These are phyloP conservation scores for Hirudo medicinalis DNA, from an alignment of 1,140 invertebrate species.

Conservation along the genomic window DNA sequence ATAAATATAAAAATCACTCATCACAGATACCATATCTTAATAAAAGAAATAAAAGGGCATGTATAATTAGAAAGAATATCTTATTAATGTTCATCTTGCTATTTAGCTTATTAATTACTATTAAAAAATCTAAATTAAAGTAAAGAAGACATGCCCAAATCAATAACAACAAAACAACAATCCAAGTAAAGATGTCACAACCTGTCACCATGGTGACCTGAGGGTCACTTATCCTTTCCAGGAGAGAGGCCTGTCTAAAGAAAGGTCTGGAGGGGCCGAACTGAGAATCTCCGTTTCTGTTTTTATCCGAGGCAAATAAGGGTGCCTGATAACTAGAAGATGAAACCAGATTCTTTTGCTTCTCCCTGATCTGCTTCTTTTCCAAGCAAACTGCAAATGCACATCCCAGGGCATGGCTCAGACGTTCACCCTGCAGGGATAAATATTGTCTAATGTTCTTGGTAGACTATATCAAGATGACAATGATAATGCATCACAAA, in stretches of 20 bases:
- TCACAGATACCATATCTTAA: no score
- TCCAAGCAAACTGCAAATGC: constrained; percentile 96
- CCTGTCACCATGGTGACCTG: constrained; percentile 44
- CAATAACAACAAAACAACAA: no score
- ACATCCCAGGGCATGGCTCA: constrained; percentile 97
- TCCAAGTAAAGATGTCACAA: constrained; percentile 14
- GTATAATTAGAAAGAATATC: no score
- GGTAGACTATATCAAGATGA: not conserved
- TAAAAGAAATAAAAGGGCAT: no score
- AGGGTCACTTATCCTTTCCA: constrained; percentile 57
- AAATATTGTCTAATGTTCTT: not conserved
- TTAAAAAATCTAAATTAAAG: not conserved
- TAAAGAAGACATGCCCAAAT: no score
- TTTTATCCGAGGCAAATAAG: constrained; percentile 58
- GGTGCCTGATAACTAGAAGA: constrained; percentile 73
- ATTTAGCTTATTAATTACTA: not conserved
- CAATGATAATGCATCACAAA: no score
- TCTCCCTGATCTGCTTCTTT: constrained; percentile 89
- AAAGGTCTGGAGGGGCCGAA: constrained; percentile 50
- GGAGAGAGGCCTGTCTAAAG: constrained; percentile 63
- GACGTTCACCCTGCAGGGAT: constrained; percentile 63
- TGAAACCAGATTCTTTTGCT: constrained; percentile 65
- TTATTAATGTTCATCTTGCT: not conserved
- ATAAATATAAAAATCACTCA: no score
- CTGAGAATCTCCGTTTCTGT: not conserved